Evolutionary conservation across 1,140 invertebrate genomes (phyloP).

Genomic region (Brachystomella parvula): DNA sequence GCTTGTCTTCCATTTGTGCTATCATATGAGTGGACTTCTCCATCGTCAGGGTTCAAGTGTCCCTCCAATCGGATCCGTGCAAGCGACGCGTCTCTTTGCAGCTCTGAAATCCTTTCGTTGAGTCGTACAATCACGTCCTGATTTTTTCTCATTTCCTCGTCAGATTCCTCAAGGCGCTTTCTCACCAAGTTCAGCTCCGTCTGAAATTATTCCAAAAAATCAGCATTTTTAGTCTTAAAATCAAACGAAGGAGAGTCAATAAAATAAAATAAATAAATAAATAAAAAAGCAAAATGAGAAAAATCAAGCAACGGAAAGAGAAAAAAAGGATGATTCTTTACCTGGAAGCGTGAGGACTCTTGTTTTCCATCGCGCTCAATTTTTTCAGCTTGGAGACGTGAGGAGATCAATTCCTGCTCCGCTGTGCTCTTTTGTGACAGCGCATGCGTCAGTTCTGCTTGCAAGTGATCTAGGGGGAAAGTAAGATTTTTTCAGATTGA

Average conservation of each 20-base stretch:
- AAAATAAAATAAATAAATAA: conserved; percentile 3
- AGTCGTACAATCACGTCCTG: conserved; percentile 65
- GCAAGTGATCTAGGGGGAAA: conserved; percentile 53
- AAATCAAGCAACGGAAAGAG: too few relatives aligned
- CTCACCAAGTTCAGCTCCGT: conserved; percentile 67
- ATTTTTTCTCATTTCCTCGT: conserved; percentile 65
- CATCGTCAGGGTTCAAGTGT: conserved; percentile 14
- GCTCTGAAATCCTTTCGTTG: conserved; percentile 60
- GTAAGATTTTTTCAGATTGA: background rate
- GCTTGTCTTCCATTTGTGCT: conserved; percentile 67
- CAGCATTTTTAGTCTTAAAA: background rate
- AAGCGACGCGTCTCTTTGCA: conserved; percentile 64
- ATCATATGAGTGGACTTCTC: conserved; percentile 44
- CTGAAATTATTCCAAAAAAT: too few relatives aligned
- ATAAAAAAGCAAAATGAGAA: too few relatives aligned
- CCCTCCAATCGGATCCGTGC: conserved; percentile 24
- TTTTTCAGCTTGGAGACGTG: conserved; percentile 54
- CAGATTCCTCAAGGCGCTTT: conserved; percentile 64
- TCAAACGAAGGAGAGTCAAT: background rate
- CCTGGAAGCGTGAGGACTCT: conserved; percentile 55
- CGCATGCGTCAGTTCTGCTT: conserved; percentile 62
- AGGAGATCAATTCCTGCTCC: conserved; percentile 64
- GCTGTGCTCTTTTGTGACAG: conserved; percentile 63
- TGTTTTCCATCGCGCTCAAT: conserved; percentile 62
- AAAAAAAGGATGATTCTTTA: too few relatives aligned